A percentile compares a stretch with the other conserved stretches of the same genome.
These are phyloP conservation scores for Bradypodion pumilum DNA, from an alignment of 2,797 vertebrate species.

Conservation along the genomic window DNA sequence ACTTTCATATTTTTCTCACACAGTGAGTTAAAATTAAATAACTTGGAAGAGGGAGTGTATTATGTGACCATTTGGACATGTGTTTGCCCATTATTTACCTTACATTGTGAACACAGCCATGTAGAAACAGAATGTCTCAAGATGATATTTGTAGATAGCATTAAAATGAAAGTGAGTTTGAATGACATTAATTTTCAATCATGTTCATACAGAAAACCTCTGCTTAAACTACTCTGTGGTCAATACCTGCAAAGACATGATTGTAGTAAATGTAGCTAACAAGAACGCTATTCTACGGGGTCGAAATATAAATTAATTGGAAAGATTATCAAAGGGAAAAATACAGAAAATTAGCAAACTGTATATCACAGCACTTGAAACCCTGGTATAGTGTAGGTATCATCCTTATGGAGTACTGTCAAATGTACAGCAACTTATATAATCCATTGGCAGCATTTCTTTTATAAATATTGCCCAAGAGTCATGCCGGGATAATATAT, in stretches of 20 bases:
- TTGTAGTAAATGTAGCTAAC: background rate
- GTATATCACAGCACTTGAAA: background rate
- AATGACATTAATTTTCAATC: background rate
- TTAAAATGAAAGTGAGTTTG: conserved; percentile 15
- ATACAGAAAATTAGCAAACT: background rate
- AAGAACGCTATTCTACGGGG: conserved; percentile 23
- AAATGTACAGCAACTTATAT: background rate
- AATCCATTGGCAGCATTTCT: background rate
- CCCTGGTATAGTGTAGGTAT: background rate
- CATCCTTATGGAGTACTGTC: background rate
- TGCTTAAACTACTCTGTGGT: background rate
- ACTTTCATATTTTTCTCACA: background rate
- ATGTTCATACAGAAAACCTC: background rate
- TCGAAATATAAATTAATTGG: conserved; percentile 42
- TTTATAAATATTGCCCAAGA: background rate
- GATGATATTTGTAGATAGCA: too few relatives aligned
- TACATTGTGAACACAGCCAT: background rate
- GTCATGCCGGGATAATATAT: too few relatives aligned
- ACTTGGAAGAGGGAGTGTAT: too few relatives aligned
- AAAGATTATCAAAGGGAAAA: conserved; percentile 35
- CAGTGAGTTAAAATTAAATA: background rate
- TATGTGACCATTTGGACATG: background rate
- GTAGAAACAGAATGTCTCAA: background rate
- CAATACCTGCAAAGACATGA: conserved; percentile 3
- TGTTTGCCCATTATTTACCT: background rate